Evolutionary conservation across 2,113 vertebrate genomes (phyloP).

Genomic region (Rousettus leschenaultii): DNA sequence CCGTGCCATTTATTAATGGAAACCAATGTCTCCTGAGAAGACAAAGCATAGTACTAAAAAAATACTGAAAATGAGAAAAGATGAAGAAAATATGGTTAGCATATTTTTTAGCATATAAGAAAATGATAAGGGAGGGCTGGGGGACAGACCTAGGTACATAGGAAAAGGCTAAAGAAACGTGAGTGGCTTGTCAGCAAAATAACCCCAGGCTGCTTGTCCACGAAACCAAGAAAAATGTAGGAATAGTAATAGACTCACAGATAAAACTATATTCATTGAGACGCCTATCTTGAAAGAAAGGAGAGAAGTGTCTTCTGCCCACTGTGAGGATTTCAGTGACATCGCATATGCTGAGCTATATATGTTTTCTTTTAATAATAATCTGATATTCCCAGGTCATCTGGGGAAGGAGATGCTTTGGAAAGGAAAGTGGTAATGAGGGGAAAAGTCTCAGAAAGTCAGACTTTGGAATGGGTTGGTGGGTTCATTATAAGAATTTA

Average conservation of each 20-base stretch:
- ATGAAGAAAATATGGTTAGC: not conserved
- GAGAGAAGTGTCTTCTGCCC: not conserved
- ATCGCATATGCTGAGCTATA: not conserved
- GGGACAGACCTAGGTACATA: not conserved
- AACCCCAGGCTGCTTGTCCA: not conserved
- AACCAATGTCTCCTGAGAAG: not conserved
- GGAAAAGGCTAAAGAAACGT: not conserved
- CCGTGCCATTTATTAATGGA: not conserved
- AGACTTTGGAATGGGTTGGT: not conserved
- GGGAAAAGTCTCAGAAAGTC: not conserved
- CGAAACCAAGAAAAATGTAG: not conserved
- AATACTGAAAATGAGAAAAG: not conserved
- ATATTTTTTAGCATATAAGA: too few relatives aligned
- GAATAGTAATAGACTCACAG: not conserved
- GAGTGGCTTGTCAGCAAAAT: not conserved
- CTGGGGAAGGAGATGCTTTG: conserved; percentile 4
- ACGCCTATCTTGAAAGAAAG: not conserved
- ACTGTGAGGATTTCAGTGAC: not conserved
- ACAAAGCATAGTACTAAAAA: not conserved
- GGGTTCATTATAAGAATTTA: conserved; percentile 5
- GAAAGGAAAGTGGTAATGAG: conserved; percentile 41
- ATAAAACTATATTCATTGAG: not conserved
- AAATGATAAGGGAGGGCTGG: not conserved
- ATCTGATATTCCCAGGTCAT: not conserved
- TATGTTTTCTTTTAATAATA: not conserved